Conservation (phyloP, 2,888 invertebrate genomes). For the Trissolcus japonicus region DNA sequence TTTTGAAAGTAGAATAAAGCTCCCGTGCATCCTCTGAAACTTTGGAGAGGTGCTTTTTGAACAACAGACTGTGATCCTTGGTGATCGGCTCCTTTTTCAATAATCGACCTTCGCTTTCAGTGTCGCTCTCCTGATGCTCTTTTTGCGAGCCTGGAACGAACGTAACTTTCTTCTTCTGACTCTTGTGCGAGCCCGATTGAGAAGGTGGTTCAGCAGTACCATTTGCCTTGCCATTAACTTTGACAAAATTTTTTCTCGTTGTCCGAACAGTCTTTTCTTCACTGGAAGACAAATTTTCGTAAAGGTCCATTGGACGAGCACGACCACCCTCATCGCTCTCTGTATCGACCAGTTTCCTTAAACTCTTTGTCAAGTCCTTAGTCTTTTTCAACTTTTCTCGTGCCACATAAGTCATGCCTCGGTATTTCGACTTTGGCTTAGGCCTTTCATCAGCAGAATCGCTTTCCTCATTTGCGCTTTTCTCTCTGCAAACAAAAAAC, state of each 20-base stretch:
- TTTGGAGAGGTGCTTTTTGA: slow-evolving; percentile 31
- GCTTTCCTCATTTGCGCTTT: no score
- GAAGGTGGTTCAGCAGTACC: background rate
- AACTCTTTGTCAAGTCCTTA: slow-evolving; percentile 5
- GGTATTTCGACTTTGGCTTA: no score
- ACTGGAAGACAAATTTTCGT: background rate
- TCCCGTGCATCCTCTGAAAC: slow-evolving; percentile 21
- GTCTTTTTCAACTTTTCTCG: background rate
- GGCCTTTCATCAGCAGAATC: no score
- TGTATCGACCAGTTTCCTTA: slow-evolving; percentile 2
- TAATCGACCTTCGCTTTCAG: slow-evolving; percentile 13
- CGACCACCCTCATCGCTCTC: background rate
- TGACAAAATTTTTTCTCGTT: background rate
- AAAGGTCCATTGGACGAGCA: background rate
- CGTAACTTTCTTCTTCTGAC: slow-evolving; percentile 21
- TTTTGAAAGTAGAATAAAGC: slow-evolving; percentile 40
- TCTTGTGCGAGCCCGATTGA: background rate
- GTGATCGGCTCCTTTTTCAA: slow-evolving; percentile 23
- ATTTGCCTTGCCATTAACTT: slow-evolving; percentile 5
- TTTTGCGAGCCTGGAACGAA: slow-evolving; percentile 9
- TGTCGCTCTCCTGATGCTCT: background rate
- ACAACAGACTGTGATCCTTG: slow-evolving; percentile 26
- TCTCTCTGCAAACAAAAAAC: no score
- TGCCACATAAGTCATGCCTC: background rate
- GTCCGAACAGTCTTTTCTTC: background rate